phyloP scores from a whole-genome alignment of 2,797 vertebrate genomes.

The Poeciliopsis turneri region DNA sequence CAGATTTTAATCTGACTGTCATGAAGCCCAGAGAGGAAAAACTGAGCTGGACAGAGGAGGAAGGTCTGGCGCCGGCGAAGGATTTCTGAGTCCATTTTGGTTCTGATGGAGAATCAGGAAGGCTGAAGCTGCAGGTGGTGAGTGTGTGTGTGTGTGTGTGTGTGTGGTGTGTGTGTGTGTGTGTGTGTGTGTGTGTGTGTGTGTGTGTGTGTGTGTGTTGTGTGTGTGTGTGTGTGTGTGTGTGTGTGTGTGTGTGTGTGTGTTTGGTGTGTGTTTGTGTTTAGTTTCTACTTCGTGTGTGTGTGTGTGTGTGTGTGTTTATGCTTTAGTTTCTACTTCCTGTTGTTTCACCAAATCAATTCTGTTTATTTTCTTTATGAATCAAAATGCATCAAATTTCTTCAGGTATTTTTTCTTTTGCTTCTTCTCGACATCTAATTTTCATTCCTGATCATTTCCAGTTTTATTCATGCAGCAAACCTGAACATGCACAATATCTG shows the following conservation, averaged over 20 bases:
- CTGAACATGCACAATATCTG: not conserved
- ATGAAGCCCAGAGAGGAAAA: slow-evolving; percentile 49
- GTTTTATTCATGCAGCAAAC: no score
- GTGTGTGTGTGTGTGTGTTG: not conserved
- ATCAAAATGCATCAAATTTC: not conserved
- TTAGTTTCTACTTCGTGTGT: no score
- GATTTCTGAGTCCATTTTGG: not conserved
- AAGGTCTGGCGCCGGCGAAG: slow-evolving; percentile 15
- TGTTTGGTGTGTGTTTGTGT: no score
- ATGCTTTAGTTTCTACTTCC: not conserved
- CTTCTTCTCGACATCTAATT: not conserved
- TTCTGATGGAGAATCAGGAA: slow-evolving; percentile 1
- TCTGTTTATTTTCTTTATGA: not conserved
- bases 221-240: no score
- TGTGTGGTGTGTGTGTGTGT: not conserved
- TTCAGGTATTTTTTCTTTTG: not conserved
- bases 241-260: no score
- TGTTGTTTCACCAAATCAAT: not conserved
- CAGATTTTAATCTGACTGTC: slow-evolving; percentile 65
- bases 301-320: not conserved
- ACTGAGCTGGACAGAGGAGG: slow-evolving; percentile 26
- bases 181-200: not conserved
- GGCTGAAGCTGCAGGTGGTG: not conserved
- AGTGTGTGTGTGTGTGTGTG: not conserved
- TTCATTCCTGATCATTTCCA: not conserved